Conservation (phyloP, 2,888 invertebrate genomes). For the Aphodius sticticus region DNA sequence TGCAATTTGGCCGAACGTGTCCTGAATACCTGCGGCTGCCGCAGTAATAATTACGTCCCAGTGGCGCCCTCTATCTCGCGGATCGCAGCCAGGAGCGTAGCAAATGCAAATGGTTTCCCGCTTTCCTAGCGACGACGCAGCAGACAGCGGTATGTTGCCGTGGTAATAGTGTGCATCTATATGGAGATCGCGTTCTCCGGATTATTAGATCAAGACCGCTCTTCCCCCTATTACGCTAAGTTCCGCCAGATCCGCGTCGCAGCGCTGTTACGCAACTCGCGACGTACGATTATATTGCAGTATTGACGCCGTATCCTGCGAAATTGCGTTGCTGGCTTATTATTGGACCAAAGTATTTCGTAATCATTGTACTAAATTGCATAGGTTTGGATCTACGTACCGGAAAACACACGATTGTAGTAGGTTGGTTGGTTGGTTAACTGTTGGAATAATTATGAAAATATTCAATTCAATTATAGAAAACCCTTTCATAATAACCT, state of each 20-base stretch:
- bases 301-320: not conserved
- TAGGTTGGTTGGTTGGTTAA: too few species aligned
- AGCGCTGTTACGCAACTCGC: not conserved
- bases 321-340: too few species aligned
- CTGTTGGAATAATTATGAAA: too few species aligned
- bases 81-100: not conserved
- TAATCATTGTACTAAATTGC: too few species aligned
- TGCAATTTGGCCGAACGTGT: slow-evolving; percentile 4
- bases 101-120: not conserved
- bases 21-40: not conserved
- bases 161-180: not conserved
- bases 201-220: too few species aligned
- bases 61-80: slow-evolving; percentile 4
- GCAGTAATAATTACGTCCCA: slow-evolving; percentile 4
- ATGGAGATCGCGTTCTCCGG: not conserved
- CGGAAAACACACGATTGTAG: too few species aligned
- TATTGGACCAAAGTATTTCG: too few species aligned
- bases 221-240: not conserved
- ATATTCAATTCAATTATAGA: too few species aligned
- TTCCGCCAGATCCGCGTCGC: not conserved
- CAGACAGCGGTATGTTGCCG: not conserved
- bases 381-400: too few species aligned
- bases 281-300: not conserved
- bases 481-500: too few species aligned
- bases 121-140: not conserved